Evolutionary conservation across 2,888 invertebrate genomes (phyloP), one percentile per base, ranked within the genome.

Genomic region (Barypeithes pellucidus): DNA sequence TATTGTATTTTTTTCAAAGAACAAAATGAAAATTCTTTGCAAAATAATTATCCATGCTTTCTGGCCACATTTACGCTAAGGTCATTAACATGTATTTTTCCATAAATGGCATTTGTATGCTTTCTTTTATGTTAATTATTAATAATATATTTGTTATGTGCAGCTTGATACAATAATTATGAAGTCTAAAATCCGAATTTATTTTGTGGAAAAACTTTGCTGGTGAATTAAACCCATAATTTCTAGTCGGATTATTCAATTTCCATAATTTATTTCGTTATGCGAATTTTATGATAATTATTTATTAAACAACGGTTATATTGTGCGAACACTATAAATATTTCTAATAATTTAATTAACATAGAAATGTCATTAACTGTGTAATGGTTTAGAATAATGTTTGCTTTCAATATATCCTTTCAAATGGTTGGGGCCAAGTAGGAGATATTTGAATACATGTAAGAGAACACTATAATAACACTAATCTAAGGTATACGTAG

Each of bases 291-390:
- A 43, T 43, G 16, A 43, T 43, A 16, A 43, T 43, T 8, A 43
- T 7, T 14, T 43, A 2, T 16, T 7, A 5, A 16, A n/a, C 22
- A 4, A 47, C 12, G 22, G 20, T 1, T 47, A 12, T 8, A 22
- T 50, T 12, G 50, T 24, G 0, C n/a, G 50, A 50, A 57, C 33
- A 33, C 16, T 16, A 43, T 43, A 29, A 29, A 29, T 43, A 43
- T 16, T 7, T 3, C 29, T 54, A 24, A 24, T n/a, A 54, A 29
- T 29, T 29, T 11, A 33, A 57, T 57, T 33, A 33, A 14, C 54
- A 57, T 57, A 57, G 18, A 57, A 33, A 33, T 16, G 18, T 18
- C 33, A 18, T 57, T 33, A 33, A 4, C 54, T 57, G 16, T 16
- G 33, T 33, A 57, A 57, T 11, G 18, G 33, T 8, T 33, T 57